A percentile compares a stretch with the other conserved stretches of the same genome.
Conservation (phyloP, 2,888 invertebrate genomes). For the Blera fallax region DNA sequence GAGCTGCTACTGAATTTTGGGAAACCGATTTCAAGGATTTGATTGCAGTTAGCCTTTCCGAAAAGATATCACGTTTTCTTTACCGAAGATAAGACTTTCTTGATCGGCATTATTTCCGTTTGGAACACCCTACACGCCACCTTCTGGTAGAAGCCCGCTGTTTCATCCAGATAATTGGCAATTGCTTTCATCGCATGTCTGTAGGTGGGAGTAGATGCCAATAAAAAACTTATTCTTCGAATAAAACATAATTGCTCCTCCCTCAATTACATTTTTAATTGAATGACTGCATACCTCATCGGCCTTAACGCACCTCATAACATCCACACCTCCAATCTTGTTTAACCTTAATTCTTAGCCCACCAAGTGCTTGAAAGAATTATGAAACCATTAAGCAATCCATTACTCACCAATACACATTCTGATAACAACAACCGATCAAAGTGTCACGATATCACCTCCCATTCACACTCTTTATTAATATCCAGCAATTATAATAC, state of each 20-base stretch:
- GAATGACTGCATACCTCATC: slow-evolving; percentile 2
- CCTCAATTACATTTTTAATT: slow-evolving; percentile 11
- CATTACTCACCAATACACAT: slow-evolving; percentile 29
- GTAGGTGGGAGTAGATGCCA: too few species aligned
- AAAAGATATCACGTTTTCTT: too few species aligned
- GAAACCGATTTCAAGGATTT: too few species aligned
- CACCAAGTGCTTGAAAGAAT: neutral
- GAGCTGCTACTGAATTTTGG: too few species aligned
- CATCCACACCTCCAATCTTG: neutral
- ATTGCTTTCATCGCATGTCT: too few species aligned
- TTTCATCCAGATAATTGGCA: too few species aligned
- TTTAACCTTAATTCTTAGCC: neutral
- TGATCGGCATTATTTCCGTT: too few species aligned
- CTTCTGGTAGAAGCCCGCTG: too few species aligned
- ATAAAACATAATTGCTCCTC: neutral
- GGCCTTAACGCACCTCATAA: neutral
- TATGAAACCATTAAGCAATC: slow-evolving; percentile 33
- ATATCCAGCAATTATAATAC: slow-evolving; percentile 19
- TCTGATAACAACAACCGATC: slow-evolving; percentile 14
- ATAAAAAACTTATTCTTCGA: neutral
- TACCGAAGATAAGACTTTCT: too few species aligned
- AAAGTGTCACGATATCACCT: slow-evolving; percentile 25
- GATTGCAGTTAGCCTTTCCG: too few species aligned
- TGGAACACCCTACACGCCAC: too few species aligned
- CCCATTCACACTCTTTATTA: slow-evolving; percentile 34